Conservation (phyloP, 2,797 vertebrate species). For the Dendrocincla fuliginosa region DNA sequence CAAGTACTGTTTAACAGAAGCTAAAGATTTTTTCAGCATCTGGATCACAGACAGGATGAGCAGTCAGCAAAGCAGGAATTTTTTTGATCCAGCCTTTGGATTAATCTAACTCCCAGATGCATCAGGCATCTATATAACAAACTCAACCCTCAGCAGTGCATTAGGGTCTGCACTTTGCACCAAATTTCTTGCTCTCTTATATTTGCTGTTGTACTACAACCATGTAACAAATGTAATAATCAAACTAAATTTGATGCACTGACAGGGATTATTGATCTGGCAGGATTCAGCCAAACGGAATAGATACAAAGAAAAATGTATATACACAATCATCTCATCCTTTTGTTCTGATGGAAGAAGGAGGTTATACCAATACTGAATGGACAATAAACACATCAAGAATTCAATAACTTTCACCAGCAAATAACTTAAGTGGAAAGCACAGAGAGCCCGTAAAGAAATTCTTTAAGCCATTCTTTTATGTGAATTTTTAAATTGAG, state of each 20-base stretch:
- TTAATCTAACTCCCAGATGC: background rate
- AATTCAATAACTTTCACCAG: background rate
- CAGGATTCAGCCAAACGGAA: background rate
- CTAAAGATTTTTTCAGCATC: background rate
- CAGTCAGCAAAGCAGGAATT: background rate
- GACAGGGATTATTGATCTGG: background rate
- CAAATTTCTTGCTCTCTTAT: background rate
- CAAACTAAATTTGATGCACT: background rate
- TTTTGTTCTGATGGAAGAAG: background rate
- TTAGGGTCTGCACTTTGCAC: background rate
- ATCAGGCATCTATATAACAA: background rate
- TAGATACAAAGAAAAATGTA: background rate
- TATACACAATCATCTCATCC: background rate
- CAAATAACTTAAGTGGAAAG: background rate
- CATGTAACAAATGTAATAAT: background rate
- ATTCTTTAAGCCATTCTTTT: background rate
- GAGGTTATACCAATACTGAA: background rate
- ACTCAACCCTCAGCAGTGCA: background rate
- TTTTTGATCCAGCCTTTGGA: background rate
- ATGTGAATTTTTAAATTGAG: background rate
- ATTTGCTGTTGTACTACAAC: background rate
- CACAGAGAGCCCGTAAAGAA: background rate
- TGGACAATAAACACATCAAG: background rate
- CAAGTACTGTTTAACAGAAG: background rate
- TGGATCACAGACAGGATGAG: background rate